phyloP scores from a whole-genome alignment of 1,140 invertebrate species.

The Leptinotarsa texana region DNA sequence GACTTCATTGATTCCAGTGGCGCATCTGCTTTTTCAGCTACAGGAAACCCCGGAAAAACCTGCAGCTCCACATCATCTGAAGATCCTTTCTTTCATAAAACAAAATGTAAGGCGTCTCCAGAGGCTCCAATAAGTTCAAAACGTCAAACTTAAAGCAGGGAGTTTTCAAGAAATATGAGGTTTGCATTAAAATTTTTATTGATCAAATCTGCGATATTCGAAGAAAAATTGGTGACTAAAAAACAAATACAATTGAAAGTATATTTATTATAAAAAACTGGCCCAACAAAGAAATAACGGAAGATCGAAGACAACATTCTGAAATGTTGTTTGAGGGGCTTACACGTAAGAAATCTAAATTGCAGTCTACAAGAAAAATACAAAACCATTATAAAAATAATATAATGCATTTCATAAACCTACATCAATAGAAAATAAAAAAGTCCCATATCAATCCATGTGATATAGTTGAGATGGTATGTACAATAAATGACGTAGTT shows the following conservation, averaged over 20 bases:
- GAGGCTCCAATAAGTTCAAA: no score
- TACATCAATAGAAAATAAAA: slow-evolving; percentile 12
- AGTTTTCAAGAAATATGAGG: no score
- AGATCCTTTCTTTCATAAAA: no score
- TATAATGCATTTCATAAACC: slow-evolving; percentile 13
- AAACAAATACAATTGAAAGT: neutral
- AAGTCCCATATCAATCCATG: neutral
- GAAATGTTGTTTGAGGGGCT: neutral
- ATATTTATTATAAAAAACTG: neutral
- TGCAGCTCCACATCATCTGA: no score
- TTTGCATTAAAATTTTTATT: no score
- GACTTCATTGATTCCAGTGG: no score
- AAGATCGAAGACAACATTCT: neutral
- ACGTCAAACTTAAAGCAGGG: no score
- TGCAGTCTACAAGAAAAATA: slow-evolving; percentile 12
- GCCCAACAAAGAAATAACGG: neutral
- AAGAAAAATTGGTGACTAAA: neutral
- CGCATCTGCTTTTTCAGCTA: no score
- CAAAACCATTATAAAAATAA: slow-evolving; percentile 22
- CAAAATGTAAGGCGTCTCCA: no score
- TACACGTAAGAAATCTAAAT: neutral
- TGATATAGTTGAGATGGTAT: neutral
- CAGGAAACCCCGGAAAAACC: no score
- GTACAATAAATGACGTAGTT: neutral
- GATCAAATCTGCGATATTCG: no score